Evolutionary conservation across 2,797 vertebrate genomes (phyloP).

Genomic region (Malacoraja senta): DNA sequence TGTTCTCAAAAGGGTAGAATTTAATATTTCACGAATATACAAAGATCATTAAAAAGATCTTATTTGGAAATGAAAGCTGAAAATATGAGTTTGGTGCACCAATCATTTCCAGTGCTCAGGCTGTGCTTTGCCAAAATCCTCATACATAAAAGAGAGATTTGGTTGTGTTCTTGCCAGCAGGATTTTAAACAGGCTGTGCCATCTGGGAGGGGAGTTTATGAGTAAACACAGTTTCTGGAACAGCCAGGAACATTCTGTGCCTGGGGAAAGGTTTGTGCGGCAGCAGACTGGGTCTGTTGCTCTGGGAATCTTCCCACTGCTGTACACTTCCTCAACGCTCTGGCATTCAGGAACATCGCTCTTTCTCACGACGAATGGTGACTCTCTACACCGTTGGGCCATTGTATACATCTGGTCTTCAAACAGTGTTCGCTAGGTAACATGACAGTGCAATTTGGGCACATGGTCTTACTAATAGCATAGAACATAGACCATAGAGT

Average conservation of each 20-base stretch:
- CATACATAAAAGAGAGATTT: slow-evolving; percentile 29
- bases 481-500: not conserved
- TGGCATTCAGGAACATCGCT: not conserved
- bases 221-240: slow-evolving; percentile 33
- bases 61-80: slow-evolving; percentile 29
- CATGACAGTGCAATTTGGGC: not conserved
- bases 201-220: slow-evolving; percentile 35
- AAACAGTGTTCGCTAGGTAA: not conserved
- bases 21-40: slow-evolving; percentile 28
- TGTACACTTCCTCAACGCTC: not conserved
- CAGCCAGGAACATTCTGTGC: slow-evolving; percentile 1
- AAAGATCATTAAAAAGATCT: slow-evolving; percentile 18
- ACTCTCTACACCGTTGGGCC: not conserved
- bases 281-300: not conserved
- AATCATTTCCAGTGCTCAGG: slow-evolving; percentile 19
- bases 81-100: slow-evolving; percentile 24
- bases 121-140: slow-evolving; percentile 28
- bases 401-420: not conserved
- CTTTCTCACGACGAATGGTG: not conserved
- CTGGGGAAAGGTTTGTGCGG: slow-evolving; percentile 25
- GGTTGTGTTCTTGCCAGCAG: slow-evolving; percentile 30
- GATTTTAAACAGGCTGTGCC: slow-evolving; percentile 32
- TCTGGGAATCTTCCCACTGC: not conserved
- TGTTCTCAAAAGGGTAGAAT: slow-evolving; percentile 25
- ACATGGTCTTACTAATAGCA: not conserved